Evolutionary conservation across 1,140 invertebrate genomes (phyloP), one percentile per base, ranked within the genome.

Genomic region (Harlomillsia oculata): DNA sequence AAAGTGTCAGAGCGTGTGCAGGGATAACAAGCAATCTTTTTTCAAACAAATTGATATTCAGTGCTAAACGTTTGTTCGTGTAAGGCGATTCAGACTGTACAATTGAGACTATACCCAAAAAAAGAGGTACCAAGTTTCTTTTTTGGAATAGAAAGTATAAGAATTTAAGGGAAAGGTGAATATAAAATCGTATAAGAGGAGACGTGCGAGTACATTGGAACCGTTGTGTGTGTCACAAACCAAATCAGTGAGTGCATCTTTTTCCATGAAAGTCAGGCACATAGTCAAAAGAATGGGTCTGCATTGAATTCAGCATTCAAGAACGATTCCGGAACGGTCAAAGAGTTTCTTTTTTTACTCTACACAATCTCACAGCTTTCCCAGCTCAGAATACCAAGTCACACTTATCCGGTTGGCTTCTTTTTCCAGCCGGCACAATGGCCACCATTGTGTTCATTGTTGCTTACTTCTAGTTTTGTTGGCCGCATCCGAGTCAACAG

Each of bases 31-130:
- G 51, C 40, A 59, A 54, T 53, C 57, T 59, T 59, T 55, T 58
- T 59, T 43, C 43, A 53, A 59, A 59, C 57, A 59, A 59, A 59
- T 59, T 59, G 57, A 53, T 59, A 59, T 59, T 59, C 57, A 43
- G 41, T 34, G 36, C 43, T 53, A 53, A 48, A 59, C 44, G 44
- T 34, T 49, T 59, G n/a, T n/a, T n/a, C n/a, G n/a, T n/a, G n/a
- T n/a, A n/a, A n/a, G n/a, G n/a, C n/a, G n/a, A n/a, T n/a, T n/a
- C n/a, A n/a, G n/a, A n/a, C n/a, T n/a, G n/a, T n/a, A n/a, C n/a
- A n/a, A n/a, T n/a, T n/a, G n/a, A n/a, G n/a, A n/a, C n/a, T n/a
- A n/a, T n/a, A n/a, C n/a, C n/a, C n/a, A n/a, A n/a, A n/a, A n/a
- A n/a, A n/a, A n/a, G n/a, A n/a, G n/a, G n/a, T n/a, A n/a, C n/a